A percentile compares a stretch with the other conserved stretches of the same genome.
These are phyloP conservation scores for Petrocephalus microphthalmus DNA, from an alignment of 2,113 vertebrate genomes.

Conservation along the genomic window DNA sequence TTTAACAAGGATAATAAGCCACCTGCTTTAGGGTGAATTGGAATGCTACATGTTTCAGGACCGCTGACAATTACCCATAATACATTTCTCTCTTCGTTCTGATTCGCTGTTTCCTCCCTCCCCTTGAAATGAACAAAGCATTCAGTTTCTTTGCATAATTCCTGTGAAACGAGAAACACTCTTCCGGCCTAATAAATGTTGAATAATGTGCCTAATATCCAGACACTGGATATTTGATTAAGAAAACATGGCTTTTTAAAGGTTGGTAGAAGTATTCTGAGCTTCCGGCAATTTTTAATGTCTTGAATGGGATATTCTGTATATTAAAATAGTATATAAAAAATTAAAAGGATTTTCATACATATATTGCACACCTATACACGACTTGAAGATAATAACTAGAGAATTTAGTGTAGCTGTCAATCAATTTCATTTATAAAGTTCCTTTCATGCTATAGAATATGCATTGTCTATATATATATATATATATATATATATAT, in stretches of 20 bases:
- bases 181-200: slow-evolving; percentile 2
- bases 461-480: neutral
- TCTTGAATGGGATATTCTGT: neutral
- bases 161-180: neutral
- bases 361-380: neutral
- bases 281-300: neutral
- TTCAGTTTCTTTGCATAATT: slow-evolving; percentile 11
- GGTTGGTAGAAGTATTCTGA: neutral
- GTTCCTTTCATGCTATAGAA: neutral
- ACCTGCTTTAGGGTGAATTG: neutral
- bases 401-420: neutral
- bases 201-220: slow-evolving; percentile 5
- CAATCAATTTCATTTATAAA: neutral
- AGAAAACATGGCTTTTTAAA: neutral
- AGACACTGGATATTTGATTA: neutral
- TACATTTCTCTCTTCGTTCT: neutral
- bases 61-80: neutral
- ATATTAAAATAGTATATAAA: neutral
- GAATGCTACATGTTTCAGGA: neutral
- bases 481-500: too few species aligned
- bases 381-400: neutral
- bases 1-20: neutral
- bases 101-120: neutral
- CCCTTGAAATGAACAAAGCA: neutral
- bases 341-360: neutral